Percentiles rank a stretch among this genome's conserved stretches.
Conservation (phyloP, 2,113 vertebrate species). For the Antechinus flavipes region DNA sequence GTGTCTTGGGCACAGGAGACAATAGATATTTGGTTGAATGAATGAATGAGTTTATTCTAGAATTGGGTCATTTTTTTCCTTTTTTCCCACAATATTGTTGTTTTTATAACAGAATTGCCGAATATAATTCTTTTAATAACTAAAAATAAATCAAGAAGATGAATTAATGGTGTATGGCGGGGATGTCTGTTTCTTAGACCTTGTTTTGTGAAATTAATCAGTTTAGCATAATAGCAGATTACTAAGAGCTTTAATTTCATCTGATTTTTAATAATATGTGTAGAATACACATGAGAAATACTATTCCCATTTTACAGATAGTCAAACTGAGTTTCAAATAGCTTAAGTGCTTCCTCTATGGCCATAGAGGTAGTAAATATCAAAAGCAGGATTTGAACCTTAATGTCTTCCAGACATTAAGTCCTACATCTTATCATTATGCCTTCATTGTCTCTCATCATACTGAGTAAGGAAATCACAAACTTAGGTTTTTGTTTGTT, state of each 20-base stretch:
- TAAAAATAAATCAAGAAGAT: not conserved
- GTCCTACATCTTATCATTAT: not conserved
- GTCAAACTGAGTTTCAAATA: not conserved
- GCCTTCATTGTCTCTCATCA: not conserved
- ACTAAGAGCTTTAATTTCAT: not conserved
- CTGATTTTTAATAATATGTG: not conserved
- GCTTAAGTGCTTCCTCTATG: not conserved
- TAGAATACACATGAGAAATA: not conserved
- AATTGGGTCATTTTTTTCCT: not conserved
- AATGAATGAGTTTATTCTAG: not conserved
- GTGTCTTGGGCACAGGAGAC: not conserved
- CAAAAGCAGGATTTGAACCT: not conserved
- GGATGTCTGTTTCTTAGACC: not conserved
- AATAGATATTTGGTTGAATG: not conserved
- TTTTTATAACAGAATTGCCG: slow-evolving; percentile 1
- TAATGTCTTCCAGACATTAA: not conserved
- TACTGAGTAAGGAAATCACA: not conserved
- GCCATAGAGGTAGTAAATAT: not conserved
- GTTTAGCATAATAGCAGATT: not conserved
- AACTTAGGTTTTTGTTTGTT: not conserved
- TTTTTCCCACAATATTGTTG: not conserved
- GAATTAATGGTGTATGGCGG: not conserved
- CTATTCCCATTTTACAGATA: not conserved
- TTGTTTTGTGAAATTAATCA: not conserved
- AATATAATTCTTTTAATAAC: not conserved